Evolutionary conservation across 2,113 vertebrate species (phyloP).

Genomic region (Oostethus manadensis): DNA sequence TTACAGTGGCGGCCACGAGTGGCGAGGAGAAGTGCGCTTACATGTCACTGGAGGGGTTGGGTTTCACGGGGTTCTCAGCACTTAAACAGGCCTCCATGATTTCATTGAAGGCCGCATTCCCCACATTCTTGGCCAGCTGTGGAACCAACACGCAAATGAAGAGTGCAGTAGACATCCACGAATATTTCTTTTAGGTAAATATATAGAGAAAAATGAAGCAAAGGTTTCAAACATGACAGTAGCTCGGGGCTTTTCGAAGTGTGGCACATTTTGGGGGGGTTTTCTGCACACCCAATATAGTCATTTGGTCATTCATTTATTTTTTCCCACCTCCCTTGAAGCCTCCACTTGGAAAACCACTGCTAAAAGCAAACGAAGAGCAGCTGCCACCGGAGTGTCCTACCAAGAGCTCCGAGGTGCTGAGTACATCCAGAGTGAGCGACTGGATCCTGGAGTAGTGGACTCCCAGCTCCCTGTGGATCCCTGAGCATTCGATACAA

Average conservation of each 20-base stretch:
- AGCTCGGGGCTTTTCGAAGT: too few species aligned
- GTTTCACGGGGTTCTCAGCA: slow-evolving; percentile 81
- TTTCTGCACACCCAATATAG: too few species aligned
- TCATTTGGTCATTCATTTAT: too few species aligned
- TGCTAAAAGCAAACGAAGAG: too few species aligned
- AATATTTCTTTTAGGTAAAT: too few species aligned
- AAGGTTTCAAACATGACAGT: neutral
- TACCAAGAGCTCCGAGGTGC: slow-evolving; percentile 98
- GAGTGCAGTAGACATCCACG: neutral
- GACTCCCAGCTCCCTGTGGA: slow-evolving; percentile 84
- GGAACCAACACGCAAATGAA: slow-evolving; percentile 25
- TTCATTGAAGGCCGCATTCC: slow-evolving; percentile 96
- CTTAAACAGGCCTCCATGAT: slow-evolving; percentile 93
- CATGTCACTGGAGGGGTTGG: slow-evolving; percentile 92
- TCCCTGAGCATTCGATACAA: slow-evolving; percentile 77
- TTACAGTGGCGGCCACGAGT: neutral
- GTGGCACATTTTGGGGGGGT: too few species aligned
- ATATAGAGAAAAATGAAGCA: slow-evolving; percentile 32
- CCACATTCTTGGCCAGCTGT: slow-evolving; percentile 98
- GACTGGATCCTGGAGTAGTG: slow-evolving; percentile 98
- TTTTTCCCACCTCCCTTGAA: too few species aligned
- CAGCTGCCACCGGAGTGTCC: slow-evolving; percentile 9
- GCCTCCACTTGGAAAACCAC: too few species aligned
- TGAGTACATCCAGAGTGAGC: slow-evolving; percentile 91
- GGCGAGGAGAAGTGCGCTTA: slow-evolving; percentile 65